Base-by-base conservation (phyloP, 2,113 vertebrate species). In the Probosciger aterrimus region DNA sequence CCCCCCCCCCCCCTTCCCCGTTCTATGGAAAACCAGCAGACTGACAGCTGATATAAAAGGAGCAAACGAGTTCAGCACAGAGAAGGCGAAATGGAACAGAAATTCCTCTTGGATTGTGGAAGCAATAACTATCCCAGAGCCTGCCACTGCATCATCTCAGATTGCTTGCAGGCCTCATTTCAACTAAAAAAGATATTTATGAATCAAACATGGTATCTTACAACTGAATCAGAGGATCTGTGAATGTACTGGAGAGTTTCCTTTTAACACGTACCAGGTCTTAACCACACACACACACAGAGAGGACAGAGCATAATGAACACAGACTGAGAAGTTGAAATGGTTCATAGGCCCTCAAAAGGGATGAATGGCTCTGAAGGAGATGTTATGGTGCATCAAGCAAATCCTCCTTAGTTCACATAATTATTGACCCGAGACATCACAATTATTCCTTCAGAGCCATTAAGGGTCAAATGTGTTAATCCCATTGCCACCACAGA, bases 351-450 rank as follows among this genome's bases (percentile, higher is more conserved):
- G 74, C 73, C 87, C 90, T 95, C 86, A 60, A 43, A 64, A 95
- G 93, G 95, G 68, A 73, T 74, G 86, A 96, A 75, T 49, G 4
- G 95, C 84, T 91, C 80, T 88, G 67, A 86, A 86, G 91, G 74
- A 85, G 67, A 73, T 4, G 39, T 92, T 82, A 89, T 88, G 82
- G 79, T 91, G 92, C 95, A 95, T 95, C 92, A 90, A 57, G 80
- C 89, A 94, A 95, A 96, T 94, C 92, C 89, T 95, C 75, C 85
- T 86, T 94, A 95, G 71, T 74, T 97, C 95, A 93, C 79, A 78
- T 67, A 95, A 86, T 95, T 95, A 92, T 49, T 96, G 93, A 97
- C 89, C 95, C 82, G 39, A 98, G 92, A 96, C 91, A 89, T 84
- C 79, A 84, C 62, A 53, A 80, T 84, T 95, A 92, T 94, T 93